Evolutionary conservation across 2,888 invertebrate species (phyloP).

Genomic region (Octonoba sinensis): DNA sequence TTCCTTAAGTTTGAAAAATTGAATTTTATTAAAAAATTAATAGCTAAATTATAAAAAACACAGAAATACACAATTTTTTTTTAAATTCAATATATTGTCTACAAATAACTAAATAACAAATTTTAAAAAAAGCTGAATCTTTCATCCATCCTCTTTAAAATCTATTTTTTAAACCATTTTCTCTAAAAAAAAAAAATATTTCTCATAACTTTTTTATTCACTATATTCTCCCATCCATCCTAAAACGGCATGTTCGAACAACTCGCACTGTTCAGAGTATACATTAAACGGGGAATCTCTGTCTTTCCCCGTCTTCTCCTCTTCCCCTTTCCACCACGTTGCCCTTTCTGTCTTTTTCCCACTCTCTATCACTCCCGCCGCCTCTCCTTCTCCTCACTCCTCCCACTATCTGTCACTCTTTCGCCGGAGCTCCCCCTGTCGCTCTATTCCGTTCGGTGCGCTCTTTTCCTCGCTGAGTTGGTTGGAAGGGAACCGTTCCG

Average conservation of each 20-base stretch:
- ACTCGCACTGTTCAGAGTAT: constrained; percentile 40
- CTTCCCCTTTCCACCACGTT: constrained; percentile 35
- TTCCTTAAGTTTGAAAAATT: no score
- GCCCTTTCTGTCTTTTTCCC: constrained; percentile 62
- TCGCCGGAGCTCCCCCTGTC: constrained; percentile 13
- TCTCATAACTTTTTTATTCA: no score
- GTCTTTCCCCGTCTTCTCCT: constrained; percentile 30
- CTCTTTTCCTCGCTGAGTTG: background rate
- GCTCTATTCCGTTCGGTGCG: constrained; percentile 5
- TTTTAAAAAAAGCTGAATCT: no score
- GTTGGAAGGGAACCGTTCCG: background rate
- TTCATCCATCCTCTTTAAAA: no score
- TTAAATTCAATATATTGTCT: no score
- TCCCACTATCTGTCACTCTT: constrained; percentile 19
- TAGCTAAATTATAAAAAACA: no score
- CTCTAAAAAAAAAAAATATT: no score
- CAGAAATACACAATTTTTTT: no score
- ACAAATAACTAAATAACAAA: no score
- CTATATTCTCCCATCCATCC: no score
- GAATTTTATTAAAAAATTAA: no score
- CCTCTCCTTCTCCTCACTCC: constrained; percentile 19
- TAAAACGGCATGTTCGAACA: constrained; percentile 8
- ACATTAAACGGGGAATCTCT: constrained; percentile 53
- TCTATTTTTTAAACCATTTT: no score
- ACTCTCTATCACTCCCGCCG: constrained; percentile 44